Percentiles rank a stretch among this genome's conserved stretches.
Conservation (phyloP, 1,140 invertebrate genomes). For the Frieseomelitta varia region DNA sequence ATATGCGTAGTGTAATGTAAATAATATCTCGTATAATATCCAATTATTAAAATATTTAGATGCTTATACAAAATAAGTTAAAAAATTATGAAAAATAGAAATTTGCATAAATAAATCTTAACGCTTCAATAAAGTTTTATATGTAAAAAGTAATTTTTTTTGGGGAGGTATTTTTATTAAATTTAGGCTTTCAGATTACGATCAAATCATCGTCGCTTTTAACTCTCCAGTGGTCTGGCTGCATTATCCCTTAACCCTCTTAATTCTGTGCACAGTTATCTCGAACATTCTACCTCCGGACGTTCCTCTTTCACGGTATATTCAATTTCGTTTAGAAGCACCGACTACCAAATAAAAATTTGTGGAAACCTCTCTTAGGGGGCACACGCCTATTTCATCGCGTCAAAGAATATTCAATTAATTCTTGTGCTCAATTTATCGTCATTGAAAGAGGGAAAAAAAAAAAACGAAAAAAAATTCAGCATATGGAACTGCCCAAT, state of each 20-base stretch:
- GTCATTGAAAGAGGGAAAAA: not conserved
- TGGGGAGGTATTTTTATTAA: not conserved
- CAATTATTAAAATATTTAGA: too few relatives aligned
- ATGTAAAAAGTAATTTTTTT: too few relatives aligned
- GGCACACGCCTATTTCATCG: too few relatives aligned
- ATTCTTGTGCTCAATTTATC: not conserved
- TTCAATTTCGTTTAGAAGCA: constrained; percentile 16
- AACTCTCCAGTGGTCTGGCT: constrained; percentile 13
- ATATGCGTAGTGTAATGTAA: too few relatives aligned
- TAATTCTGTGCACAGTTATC: constrained; percentile 1
- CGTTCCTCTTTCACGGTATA: not conserved
- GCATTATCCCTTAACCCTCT: constrained; percentile 45
- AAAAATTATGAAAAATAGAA: too few relatives aligned
- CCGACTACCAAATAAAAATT: not conserved
- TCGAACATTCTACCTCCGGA: constrained; percentile 12
- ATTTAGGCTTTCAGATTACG: constrained; percentile 21
- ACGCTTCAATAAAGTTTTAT: not conserved
- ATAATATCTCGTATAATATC: too few relatives aligned
- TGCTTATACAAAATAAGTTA: too few relatives aligned
- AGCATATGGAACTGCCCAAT: not conserved
- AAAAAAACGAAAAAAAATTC: too few relatives aligned
- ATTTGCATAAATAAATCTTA: not conserved
- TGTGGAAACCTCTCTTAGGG: not conserved
- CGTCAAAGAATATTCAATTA: not conserved
- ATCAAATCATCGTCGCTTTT: constrained; percentile 35